Evolutionary conservation across 1,140 invertebrate species (phyloP).

Genomic region (Heliconius eleuchia): DNA sequence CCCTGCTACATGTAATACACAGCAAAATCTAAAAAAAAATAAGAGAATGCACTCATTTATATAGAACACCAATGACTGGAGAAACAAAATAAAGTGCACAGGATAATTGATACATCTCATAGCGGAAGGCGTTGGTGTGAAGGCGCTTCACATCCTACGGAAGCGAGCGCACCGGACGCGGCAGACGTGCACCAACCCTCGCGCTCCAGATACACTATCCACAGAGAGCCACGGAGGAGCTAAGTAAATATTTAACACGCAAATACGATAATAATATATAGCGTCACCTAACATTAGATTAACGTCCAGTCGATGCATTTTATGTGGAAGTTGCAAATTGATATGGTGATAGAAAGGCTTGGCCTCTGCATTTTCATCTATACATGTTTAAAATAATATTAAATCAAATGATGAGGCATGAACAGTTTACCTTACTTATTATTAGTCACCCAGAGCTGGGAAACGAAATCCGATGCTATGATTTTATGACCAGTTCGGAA

Average conservation of each 20-base stretch:
- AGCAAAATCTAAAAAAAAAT: no score
- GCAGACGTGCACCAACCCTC: slow-evolving; percentile 48
- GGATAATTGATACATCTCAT: slow-evolving; percentile 28
- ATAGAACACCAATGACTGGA: not conserved
- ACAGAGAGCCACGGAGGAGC: not conserved
- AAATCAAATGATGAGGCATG: no score
- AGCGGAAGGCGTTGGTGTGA: slow-evolving; percentile 47
- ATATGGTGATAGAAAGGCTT: no score
- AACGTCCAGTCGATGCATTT: no score
- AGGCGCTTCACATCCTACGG: slow-evolving; percentile 53
- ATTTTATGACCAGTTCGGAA: no score
- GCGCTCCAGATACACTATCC: slow-evolving; percentile 30
- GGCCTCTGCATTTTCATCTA: no score
- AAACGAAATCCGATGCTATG: no score
- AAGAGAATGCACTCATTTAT: not conserved
- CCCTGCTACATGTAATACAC: no score
- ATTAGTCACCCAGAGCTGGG: no score
- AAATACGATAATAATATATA: not conserved
- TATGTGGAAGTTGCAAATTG: no score
- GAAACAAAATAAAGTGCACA: slow-evolving; percentile 22
- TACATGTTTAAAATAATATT: no score
- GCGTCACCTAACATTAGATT: not conserved
- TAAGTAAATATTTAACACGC: not conserved
- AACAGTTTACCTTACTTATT: no score
- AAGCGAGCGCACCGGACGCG: slow-evolving; percentile 47